A percentile compares a stretch with the other conserved stretches of the same genome.
phyloP scores from a whole-genome alignment of 2,797 vertebrate species.

The Myotis pilosus region DNA sequence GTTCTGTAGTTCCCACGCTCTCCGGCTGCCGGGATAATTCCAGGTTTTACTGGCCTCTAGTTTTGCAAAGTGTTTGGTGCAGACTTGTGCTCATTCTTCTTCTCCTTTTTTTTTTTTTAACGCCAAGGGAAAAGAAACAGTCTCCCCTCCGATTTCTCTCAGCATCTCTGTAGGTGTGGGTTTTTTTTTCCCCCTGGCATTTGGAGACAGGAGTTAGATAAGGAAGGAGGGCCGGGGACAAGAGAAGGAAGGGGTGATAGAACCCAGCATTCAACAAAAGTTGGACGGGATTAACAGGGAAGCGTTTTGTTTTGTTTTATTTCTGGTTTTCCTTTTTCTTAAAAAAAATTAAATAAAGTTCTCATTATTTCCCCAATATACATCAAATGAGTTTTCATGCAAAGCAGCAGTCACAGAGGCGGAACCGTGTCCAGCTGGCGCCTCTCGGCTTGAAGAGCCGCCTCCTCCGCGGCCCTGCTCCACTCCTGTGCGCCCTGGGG shows the following conservation, averaged over 20 bases:
- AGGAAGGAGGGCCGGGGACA: background rate
- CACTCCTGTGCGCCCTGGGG: background rate
- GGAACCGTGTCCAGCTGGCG: constrained; percentile 64
- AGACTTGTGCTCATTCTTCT: constrained; percentile 78
- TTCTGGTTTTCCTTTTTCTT: constrained; percentile 45
- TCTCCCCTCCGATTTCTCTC: constrained; percentile 33
- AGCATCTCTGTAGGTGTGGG: background rate
- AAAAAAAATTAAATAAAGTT: constrained; percentile 84
- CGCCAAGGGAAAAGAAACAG: constrained; percentile 36
- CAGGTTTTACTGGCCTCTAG: background rate
- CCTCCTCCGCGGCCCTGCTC: constrained; percentile 41
- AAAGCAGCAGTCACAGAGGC: constrained; percentile 85
- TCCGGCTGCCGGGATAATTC: constrained; percentile 34
- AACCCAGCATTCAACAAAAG: constrained; percentile 68
- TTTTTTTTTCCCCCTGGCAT: constrained; percentile 40
- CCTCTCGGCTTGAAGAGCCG: constrained; percentile 58
- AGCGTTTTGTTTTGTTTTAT: constrained; percentile 77
- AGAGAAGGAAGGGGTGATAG: background rate
- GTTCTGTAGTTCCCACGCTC: constrained; percentile 27
- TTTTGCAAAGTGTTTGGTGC: constrained; percentile 72
- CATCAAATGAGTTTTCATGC: constrained; percentile 85
- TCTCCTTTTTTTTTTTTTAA: constrained; percentile 29
- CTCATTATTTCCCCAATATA: constrained; percentile 84
- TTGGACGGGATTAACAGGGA: constrained; percentile 74
- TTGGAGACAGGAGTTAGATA: background rate